Base-by-base conservation (phyloP, 1,140 invertebrate genomes). In the Carposina sasakii region DNA sequence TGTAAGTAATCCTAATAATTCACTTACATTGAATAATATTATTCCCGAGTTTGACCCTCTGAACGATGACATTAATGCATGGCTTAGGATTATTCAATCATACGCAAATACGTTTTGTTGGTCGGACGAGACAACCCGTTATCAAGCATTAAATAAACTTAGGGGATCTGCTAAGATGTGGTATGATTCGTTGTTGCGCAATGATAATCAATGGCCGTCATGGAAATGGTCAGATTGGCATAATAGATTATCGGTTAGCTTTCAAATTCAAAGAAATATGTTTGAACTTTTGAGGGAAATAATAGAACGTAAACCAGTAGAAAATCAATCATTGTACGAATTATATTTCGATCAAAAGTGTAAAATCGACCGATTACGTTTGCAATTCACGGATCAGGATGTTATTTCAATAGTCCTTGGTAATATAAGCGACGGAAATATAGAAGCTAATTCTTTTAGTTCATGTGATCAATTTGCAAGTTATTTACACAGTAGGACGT, bases 221-320 rank as follows among this genome's bases (percentile, higher is more conserved):
- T 45, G 43, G 43, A 24, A 13, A 12, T 45, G 43, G 43, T 12
- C 12, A 10, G 30, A 45, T 13, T 45, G 43, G 43, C 15, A 20
- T 2, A 13, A 12, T 20, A 31, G 34, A 23, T 31, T 45, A 16
- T 15, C 17, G n/a, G 28, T 13, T 21, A 45, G 16, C 19, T 33
- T 45, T 15, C 43, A 45, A 45, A 34, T 45, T 19, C 21, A 22
- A 10, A 12, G 43, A 21, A 45, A 45, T 23, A 45, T 45, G 43
- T 31, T 31, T 34, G 9, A 5, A n/a, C 17, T 45, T 8, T 20
- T 45, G 24, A 17, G n/a, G 6, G 43, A 45, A 13, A 15, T 45
- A n/a, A 34, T 45, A 4, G 17, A 31, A 12, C 3, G 19, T 8
- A 45, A 45, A 45, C 43, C 43, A 1, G 13, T 12, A 1, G 9